Conservation (phyloP, 2,113 vertebrate species). For the Ictidomys tridecemlineatus region DNA sequence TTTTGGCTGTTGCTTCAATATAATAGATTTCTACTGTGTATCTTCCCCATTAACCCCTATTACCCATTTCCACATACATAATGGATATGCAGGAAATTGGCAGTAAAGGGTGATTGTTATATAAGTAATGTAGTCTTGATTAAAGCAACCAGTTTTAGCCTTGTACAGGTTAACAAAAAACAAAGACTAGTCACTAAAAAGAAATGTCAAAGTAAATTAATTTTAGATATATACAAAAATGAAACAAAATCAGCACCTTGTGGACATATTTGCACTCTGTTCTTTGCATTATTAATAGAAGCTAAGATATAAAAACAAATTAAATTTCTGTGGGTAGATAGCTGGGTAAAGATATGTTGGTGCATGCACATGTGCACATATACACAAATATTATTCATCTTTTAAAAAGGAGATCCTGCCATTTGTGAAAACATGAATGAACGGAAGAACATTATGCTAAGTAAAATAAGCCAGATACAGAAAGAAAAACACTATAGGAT, state of each 20-base stretch:
- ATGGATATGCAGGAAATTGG: neutral
- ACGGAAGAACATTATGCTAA: neutral
- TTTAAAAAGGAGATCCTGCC: neutral
- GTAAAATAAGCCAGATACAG: neutral
- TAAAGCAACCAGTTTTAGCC: neutral
- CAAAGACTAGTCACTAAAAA: neutral
- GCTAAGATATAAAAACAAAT: too few relatives aligned
- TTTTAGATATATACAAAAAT: neutral
- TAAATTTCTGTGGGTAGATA: neutral
- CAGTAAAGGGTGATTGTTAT: neutral
- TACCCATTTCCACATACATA: neutral
- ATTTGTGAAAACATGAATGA: neutral
- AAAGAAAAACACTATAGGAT: neutral
- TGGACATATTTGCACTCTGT: neutral
- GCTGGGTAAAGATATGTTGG: neutral
- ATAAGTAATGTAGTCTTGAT: neutral
- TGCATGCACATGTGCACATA: too few relatives aligned
- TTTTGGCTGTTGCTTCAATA: neutral
- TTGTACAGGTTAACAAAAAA: neutral
- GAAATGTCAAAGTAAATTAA: neutral
- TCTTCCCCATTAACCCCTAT: neutral
- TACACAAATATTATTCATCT: neutral
- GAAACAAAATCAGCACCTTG: neutral
- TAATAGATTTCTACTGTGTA: neutral
- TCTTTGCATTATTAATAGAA: neutral